Percentiles rank a stretch among this genome's conserved stretches.
These are phyloP conservation scores for Punctoribates punctum DNA, from an alignment of 2,888 invertebrate species.

Conservation along the genomic window DNA sequence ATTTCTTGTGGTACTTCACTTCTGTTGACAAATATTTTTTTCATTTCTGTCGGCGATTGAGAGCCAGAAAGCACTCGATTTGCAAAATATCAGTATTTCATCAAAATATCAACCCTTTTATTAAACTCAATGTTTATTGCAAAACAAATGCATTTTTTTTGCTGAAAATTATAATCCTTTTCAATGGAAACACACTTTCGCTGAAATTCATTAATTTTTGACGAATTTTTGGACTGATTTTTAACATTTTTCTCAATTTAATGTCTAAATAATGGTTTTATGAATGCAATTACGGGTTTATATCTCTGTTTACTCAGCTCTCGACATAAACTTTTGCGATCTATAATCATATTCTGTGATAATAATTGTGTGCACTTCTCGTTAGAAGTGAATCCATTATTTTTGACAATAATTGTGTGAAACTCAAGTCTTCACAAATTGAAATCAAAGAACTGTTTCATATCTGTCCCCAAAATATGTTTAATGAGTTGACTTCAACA, in stretches of 20 bases:
- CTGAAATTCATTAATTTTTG: neutral
- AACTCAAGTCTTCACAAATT: constrained; percentile 25
- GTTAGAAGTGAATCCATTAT: neutral
- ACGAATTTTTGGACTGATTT: neutral
- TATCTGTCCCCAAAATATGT: too few species aligned
- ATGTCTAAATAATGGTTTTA: neutral
- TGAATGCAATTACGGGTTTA: neutral
- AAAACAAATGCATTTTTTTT: too few species aligned
- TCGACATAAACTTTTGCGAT: neutral
- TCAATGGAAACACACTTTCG: too few species aligned
- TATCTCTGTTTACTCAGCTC: neutral
- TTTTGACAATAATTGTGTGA: neutral
- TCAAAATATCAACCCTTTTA: too few species aligned
- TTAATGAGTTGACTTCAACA: too few species aligned
- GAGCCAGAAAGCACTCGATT: too few species aligned
- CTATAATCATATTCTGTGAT: neutral
- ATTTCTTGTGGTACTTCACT: too few species aligned
- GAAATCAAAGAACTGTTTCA: neutral
- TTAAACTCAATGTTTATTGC: too few species aligned
- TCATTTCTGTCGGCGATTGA: too few species aligned
- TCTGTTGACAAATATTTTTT: too few species aligned
- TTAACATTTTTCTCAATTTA: neutral
- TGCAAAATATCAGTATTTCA: too few species aligned
- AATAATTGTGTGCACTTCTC: neutral
- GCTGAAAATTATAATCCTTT: too few species aligned